Evolutionary conservation across 2,888 invertebrate genomes (phyloP), one percentile per base, ranked within the genome.

Genomic region (Macroteleia sp.): DNA sequence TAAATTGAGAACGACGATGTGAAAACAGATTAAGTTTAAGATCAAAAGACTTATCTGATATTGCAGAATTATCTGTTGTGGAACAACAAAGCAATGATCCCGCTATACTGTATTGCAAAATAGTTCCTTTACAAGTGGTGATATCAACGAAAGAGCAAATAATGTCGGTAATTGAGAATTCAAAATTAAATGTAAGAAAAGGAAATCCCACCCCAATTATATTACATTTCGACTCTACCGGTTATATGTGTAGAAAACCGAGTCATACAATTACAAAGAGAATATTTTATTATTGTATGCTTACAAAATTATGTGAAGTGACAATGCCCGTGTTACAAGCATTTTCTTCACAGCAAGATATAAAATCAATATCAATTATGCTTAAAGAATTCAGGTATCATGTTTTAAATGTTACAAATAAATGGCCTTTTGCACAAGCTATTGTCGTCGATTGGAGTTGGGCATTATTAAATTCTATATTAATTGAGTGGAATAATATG

Each of bases 221-320:
- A 57, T 76, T 61, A 32, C 44, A 59, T 44, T 30, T 81, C 14
- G 79, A 81, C 69, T 69, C 83, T 0, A 75, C 80, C 2, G 66
- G 79, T 9, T 50, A 74, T 3, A 17, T 71, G 4, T 67, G 57
- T 1, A 67, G 81, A 28, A 59, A 66, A 64, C 81, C 79, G 0
- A n/a, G 14, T 17, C 30, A 44, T 12, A 10, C 77, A 0, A 19
- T 57, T 0, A 56, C 69, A 3, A 79, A 79, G 28, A 22, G 30
- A 54, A 77, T 81, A 2, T 54, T 64, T 9, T 77, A 78, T 56
- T 81, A 80, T 17, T 52, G 44, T 14, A 36, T 71, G 5, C 9
- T 76, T 0, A 52, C 30, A 0, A 62, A 28, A 59, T 4, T 64
- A 5, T n/a, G 20, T 0, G 19, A 19, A 2, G 34, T 54, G n/a